Percentiles rank a stretch among this genome's conserved stretches.
These are phyloP conservation scores for Prorops nasuta DNA, from an alignment of 1,140 invertebrate genomes.

Conservation along the genomic window DNA sequence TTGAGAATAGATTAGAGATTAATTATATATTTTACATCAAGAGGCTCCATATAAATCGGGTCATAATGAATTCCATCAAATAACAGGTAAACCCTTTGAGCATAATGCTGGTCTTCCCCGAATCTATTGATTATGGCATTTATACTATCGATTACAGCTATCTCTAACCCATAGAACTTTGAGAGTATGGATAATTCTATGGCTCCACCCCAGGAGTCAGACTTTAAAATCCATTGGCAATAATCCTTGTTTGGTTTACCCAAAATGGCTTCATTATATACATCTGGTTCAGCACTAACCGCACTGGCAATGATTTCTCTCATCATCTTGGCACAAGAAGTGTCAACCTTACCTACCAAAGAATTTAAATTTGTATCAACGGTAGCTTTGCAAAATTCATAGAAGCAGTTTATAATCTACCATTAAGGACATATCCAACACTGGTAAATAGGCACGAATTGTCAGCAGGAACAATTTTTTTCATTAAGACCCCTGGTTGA, in stretches of 20 bases:
- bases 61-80: slow-evolving; percentile 98
- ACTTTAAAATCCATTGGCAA: slow-evolving; percentile 80
- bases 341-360: slow-evolving; percentile 70
- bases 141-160: slow-evolving; percentile 90
- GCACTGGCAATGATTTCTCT: slow-evolving; percentile 83
- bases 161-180: slow-evolving; percentile 85
- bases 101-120: slow-evolving; percentile 88
- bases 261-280: slow-evolving; percentile 83
- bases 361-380: neutral
- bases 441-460: slow-evolving; percentile 96
- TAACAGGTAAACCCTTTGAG: slow-evolving; percentile 81
- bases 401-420: slow-evolving; percentile 40
- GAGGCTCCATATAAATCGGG: slow-evolving; percentile 81
- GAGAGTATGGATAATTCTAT: slow-evolving; percentile 92
- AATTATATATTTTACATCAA: slow-evolving; percentile 54
- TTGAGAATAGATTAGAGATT: neutral
- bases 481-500: slow-evolving; percentile 77
- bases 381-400: no score
- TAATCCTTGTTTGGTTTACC: slow-evolving; percentile 85
- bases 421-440: slow-evolving; percentile 66
- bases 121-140: slow-evolving; percentile 89
- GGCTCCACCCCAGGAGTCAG: slow-evolving; percentile 91
- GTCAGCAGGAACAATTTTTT: slow-evolving; percentile 88
- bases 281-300: slow-evolving; percentile 72
- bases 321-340: slow-evolving; percentile 69